Conservation (phyloP, 2,888 invertebrate species). For the Drosophila imparisetae region DNA sequence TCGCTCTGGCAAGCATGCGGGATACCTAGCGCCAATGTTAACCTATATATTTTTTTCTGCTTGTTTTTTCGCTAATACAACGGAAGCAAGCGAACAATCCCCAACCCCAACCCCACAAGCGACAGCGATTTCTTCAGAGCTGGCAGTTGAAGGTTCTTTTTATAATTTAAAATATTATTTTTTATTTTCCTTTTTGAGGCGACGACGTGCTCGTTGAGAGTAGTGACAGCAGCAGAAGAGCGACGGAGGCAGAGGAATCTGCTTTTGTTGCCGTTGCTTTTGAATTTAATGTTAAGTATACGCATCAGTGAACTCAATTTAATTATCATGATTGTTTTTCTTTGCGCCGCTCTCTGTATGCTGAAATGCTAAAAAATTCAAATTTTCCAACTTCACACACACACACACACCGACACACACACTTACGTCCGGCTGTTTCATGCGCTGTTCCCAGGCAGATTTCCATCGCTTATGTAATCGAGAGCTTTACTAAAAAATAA, state of each 20-base stretch:
- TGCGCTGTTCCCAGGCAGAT: constrained; percentile 57
- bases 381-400: constrained; percentile 68
- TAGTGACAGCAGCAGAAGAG: neutral
- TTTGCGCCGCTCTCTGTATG: constrained; percentile 37
- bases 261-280: constrained; percentile 57
- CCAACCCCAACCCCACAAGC: constrained; percentile 25
- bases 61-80: constrained; percentile 38
- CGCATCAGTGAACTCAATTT: constrained; percentile 82
- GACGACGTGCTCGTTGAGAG: constrained; percentile 26
- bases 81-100: constrained; percentile 12
- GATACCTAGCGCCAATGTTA: constrained; percentile 60
- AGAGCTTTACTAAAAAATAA: constrained; percentile 41
- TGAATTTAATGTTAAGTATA: constrained; percentile 81
- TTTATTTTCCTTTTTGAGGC: constrained; percentile 37
- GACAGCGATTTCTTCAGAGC: constrained; percentile 34
- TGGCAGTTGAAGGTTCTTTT: constrained; percentile 74
- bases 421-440: constrained; percentile 35
- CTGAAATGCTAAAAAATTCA: constrained; percentile 50
- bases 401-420: constrained; percentile 7
- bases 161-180: constrained; percentile 61
- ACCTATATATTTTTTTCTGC: constrained; percentile 66
- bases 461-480: constrained; percentile 49
- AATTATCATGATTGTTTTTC: constrained; percentile 78
- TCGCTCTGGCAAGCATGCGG: constrained; percentile 34
- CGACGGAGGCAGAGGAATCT: constrained; percentile 38